Evolutionary conservation across 2,797 vertebrate genomes (phyloP).

Genomic region (Sebastes itinus): DNA sequence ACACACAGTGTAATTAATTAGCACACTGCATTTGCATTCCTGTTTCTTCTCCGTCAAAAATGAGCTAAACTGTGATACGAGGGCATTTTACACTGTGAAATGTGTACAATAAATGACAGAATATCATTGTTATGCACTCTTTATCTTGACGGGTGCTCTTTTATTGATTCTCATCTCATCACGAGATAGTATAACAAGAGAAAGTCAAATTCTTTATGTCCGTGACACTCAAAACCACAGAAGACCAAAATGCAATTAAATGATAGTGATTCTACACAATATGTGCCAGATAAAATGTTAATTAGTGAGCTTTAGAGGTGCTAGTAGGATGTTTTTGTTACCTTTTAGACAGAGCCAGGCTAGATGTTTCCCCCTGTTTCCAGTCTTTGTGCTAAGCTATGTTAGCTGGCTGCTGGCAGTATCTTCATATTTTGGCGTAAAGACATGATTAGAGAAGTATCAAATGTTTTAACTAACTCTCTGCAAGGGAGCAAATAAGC

Average conservation of each 20-base stretch:
- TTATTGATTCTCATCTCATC: conserved; percentile 36
- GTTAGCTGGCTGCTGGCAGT: neutral
- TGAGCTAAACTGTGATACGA: conserved; percentile 7
- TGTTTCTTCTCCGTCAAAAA: conserved; percentile 30
- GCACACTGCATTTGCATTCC: conserved; percentile 44
- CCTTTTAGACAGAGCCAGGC: neutral
- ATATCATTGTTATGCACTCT: conserved; percentile 11
- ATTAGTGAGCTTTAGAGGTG: conserved; percentile 7
- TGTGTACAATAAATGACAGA: conserved; percentile 1
- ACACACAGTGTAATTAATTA: conserved; percentile 61
- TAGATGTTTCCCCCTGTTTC: neutral
- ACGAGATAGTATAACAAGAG: conserved; percentile 7
- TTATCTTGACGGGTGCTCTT: conserved; percentile 27
- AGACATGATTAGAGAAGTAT: neutral
- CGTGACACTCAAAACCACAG: neutral
- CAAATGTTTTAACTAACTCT: neutral
- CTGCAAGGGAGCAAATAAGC: neutral
- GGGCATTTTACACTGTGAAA: conserved; percentile 31
- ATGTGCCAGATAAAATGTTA: neutral
- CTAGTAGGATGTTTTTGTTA: neutral
- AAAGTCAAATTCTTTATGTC: conserved; percentile 9
- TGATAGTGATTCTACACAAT: neutral
- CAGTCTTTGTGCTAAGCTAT: conserved; percentile 12
- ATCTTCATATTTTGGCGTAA: neutral
- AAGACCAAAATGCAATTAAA: conserved; percentile 2